These are phyloP conservation scores for Ranitomeya imitator DNA, from an alignment of 2,113 vertebrate species.

Conservation along the genomic window DNA sequence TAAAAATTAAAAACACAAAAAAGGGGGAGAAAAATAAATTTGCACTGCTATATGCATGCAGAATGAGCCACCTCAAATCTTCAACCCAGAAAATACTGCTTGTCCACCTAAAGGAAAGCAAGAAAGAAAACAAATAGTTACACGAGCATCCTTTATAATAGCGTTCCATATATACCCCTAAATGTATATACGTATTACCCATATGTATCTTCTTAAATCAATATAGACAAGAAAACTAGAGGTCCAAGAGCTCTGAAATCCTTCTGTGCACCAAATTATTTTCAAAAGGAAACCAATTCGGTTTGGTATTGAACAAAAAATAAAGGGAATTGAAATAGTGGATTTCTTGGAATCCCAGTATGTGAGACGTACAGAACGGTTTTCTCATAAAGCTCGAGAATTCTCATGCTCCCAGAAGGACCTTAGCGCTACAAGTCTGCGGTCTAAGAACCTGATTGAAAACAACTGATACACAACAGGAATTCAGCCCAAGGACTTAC, in stretches of 20 bases:
- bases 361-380: constrained; percentile 58
- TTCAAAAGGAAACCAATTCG: constrained; percentile 62
- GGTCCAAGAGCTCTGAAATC: constrained; percentile 84
- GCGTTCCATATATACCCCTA: not conserved
- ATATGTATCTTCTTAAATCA: constrained; percentile 65
- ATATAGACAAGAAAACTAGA: constrained; percentile 79
- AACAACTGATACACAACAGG: constrained; percentile 86
- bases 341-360: constrained; percentile 36
- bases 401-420: constrained; percentile 59
- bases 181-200: constrained; percentile 51
- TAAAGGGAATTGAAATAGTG: constrained; percentile 22
- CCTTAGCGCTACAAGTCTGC: constrained; percentile 31
- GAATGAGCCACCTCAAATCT: constrained; percentile 81
- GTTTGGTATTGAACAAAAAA: constrained; percentile 14
- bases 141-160: not conserved
- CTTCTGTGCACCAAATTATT: constrained; percentile 78
- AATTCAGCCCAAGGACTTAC: constrained; percentile 99
- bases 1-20: constrained; percentile 59
- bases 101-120: constrained; percentile 85
- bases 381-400: constrained; percentile 63
- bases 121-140: constrained; percentile 59
- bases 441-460: constrained; percentile 58
- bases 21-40: constrained; percentile 65
- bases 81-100: constrained; percentile 81
- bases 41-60: constrained; percentile 80